Evolutionary conservation across 1,140 invertebrate genomes (phyloP).

Genomic region (Chironomus striatipennis): DNA sequence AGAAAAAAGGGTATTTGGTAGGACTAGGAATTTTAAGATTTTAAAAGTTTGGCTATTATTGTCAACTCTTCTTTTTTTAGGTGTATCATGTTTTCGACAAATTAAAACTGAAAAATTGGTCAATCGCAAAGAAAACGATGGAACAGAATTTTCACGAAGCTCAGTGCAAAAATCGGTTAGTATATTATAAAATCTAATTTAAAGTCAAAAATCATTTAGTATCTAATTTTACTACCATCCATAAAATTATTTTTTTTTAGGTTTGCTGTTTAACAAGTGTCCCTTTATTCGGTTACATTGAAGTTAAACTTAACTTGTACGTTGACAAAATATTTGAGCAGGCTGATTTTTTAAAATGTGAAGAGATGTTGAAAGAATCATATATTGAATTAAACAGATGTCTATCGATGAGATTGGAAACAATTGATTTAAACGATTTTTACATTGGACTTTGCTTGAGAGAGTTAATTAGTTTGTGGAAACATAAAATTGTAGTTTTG

Average conservation of each 20-base stretch:
- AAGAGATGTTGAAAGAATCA: constrained; percentile 84
- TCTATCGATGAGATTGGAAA: constrained; percentile 40
- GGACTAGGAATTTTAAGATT: neutral
- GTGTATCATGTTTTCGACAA: constrained; percentile 93
- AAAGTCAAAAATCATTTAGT: too few species aligned
- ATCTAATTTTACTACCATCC: too few species aligned
- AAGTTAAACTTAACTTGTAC: constrained; percentile 91
- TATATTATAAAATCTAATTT: too few species aligned
- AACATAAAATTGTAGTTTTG: constrained; percentile 84
- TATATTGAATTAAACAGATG: constrained; percentile 87
- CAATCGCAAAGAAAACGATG: constrained; percentile 21
- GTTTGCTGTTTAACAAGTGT: constrained; percentile 75
- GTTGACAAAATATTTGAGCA: constrained; percentile 96
- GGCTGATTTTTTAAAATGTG: constrained; percentile 77
- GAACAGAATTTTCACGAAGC: constrained; percentile 52
- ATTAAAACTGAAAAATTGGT: constrained; percentile 74
- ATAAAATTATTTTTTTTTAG: neutral
- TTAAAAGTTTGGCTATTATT: neutral
- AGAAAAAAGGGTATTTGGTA: neutral
- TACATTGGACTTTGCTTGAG: constrained; percentile 15
- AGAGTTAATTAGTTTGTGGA: constrained; percentile 48
- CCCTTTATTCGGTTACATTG: constrained; percentile 85
- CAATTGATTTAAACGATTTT: neutral
- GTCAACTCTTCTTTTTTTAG: neutral
- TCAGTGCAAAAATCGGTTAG: constrained; percentile 46